Conservation (phyloP, 2,797 vertebrate species). For the Microhierax caerulescens region DNA sequence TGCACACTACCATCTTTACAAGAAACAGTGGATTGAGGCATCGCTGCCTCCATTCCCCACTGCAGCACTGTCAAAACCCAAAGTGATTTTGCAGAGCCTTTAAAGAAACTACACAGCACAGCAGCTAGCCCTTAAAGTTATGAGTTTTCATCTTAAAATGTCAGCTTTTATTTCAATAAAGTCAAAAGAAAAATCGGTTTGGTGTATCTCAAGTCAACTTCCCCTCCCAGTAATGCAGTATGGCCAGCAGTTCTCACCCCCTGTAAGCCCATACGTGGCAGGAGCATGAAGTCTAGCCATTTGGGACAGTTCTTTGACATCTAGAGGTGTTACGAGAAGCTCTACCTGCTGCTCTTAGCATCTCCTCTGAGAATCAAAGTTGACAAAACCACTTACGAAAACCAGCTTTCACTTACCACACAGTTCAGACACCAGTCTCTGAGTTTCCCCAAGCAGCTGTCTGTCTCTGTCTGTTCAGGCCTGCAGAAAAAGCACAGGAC, state of each 20-base stretch:
- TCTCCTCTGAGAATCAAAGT: background rate
- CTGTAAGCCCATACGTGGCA: too few species aligned
- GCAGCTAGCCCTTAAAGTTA: background rate
- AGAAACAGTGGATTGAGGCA: background rate
- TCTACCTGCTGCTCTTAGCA: background rate
- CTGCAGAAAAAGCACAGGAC: constrained; percentile 28
- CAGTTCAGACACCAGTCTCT: constrained; percentile 66
- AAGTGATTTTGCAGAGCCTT: background rate
- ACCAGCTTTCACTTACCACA: constrained; percentile 60
- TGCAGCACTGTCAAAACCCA: background rate
- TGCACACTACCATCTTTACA: background rate
- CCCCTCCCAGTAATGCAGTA: background rate
- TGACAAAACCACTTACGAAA: background rate
- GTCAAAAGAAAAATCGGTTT: accelerated
- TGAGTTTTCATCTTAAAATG: background rate
- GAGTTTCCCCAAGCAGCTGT: constrained; percentile 4
- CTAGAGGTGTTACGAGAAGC: background rate
- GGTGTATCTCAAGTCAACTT: background rate
- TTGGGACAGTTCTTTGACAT: background rate
- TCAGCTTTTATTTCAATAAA: background rate
- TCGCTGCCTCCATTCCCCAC: background rate
- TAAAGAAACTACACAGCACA: background rate
- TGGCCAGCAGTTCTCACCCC: background rate
- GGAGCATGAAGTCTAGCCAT: background rate
- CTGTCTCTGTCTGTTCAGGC: constrained; percentile 35